phyloP scores from a whole-genome alignment of 1,140 invertebrate species.

The Calycopis cecrops region DNA sequence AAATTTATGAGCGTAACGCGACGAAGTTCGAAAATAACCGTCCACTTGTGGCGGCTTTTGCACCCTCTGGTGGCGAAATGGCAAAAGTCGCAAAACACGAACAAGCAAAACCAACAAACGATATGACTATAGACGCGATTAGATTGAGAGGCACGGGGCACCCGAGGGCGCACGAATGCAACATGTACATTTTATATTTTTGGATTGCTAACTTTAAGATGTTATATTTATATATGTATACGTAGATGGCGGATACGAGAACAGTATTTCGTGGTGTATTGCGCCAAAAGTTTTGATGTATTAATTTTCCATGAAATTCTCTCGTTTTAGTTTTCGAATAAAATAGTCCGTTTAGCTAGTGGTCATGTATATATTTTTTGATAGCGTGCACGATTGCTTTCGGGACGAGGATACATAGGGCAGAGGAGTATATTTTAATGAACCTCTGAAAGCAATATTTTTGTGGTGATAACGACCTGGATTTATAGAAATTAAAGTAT shows the following conservation, averaged over 20 bases:
- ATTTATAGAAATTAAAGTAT: slow-evolving; percentile 63
- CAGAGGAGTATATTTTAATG: slow-evolving; percentile 52
- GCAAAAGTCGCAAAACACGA: slow-evolving; percentile 44
- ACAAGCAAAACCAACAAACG: slow-evolving; percentile 38
- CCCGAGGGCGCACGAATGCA: slow-evolving; percentile 66
- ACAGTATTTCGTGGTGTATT: slow-evolving; percentile 70
- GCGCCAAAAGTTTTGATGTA: slow-evolving; percentile 73
- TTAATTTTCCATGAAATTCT: slow-evolving; percentile 68
- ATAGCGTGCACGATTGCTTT: slow-evolving; percentile 69
- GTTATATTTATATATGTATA: slow-evolving; percentile 75
- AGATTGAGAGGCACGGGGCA: slow-evolving; percentile 46
- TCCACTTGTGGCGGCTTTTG: slow-evolving; percentile 70
- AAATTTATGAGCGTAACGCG: slow-evolving; percentile 49
- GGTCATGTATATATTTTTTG: slow-evolving; percentile 70
- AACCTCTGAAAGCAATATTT: slow-evolving; percentile 71
- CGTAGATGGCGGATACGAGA: slow-evolving; percentile 67
- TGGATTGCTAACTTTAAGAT: slow-evolving; percentile 75
- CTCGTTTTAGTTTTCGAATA: slow-evolving; percentile 51
- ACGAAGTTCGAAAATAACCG: slow-evolving; percentile 68
- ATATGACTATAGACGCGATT: slow-evolving; percentile 37
- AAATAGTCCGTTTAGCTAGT: slow-evolving; percentile 71
- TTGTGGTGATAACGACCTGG: slow-evolving; percentile 62
- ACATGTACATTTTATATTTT: slow-evolving; percentile 74
- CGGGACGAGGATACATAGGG: slow-evolving; percentile 34
- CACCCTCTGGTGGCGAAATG: slow-evolving; percentile 56